A percentile compares a stretch with the other conserved stretches of the same genome.
Evolutionary conservation across 2,888 invertebrate genomes (phyloP).

Genomic region (Scaeva pyrastri): DNA sequence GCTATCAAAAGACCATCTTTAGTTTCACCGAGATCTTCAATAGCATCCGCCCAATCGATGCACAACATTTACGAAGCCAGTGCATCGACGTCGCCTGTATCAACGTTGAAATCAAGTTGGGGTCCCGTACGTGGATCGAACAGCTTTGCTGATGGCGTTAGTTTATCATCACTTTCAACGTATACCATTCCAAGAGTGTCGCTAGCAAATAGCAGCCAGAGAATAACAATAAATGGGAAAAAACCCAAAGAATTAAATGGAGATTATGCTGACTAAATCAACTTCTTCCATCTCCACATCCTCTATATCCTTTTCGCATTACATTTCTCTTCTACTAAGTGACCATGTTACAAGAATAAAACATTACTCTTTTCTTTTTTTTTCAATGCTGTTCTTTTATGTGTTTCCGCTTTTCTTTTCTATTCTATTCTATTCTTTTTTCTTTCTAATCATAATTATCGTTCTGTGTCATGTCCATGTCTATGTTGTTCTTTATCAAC

Average conservation of each 20-base stretch:
- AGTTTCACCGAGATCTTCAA: slow-evolving; percentile 77
- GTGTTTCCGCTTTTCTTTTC: slow-evolving; percentile 22
- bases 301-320: slow-evolving; percentile 54
- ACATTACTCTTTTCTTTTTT: slow-evolving; percentile 35
- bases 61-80: slow-evolving; percentile 81
- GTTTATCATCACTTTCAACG: slow-evolving; percentile 51
- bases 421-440: slow-evolving; percentile 12
- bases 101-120: slow-evolving; percentile 81
- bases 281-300: slow-evolving; percentile 21
- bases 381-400: slow-evolving; percentile 16
- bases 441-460: slow-evolving; percentile 46
- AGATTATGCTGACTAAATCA: slow-evolving; percentile 77
- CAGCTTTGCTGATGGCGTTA: slow-evolving; percentile 78
- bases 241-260: slow-evolving; percentile 41
- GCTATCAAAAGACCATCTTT: slow-evolving; percentile 82
- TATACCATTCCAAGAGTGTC: slow-evolving; percentile 73
- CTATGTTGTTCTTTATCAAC: slow-evolving; percentile 45
- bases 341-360: slow-evolving; percentile 31
- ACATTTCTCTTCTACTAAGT: slow-evolving; percentile 45
- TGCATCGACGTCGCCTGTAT: slow-evolving; percentile 37
- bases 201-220: slow-evolving; percentile 57
- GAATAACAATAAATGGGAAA: slow-evolving; percentile 62
- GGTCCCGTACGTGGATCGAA: slow-evolving; percentile 85
- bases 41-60: slow-evolving; percentile 80
- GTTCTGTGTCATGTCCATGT: slow-evolving; percentile 42